A percentile compares a stretch with the other conserved stretches of the same genome.
Evolutionary conservation across 2,888 invertebrate genomes (phyloP).

Genomic region (Melanostoma scalare): DNA sequence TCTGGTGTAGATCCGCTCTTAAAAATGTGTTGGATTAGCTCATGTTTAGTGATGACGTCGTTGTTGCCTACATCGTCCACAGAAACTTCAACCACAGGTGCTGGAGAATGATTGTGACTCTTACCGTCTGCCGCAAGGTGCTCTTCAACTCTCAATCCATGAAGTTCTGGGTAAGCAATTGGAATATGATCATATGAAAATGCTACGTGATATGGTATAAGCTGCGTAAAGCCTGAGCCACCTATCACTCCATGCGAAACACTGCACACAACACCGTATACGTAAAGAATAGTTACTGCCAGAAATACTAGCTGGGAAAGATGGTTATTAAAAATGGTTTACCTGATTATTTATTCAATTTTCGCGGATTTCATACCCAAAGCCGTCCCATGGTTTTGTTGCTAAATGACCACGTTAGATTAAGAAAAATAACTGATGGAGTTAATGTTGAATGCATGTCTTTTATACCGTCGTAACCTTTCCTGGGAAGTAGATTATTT

Average conservation of each 20-base stretch:
- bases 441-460: slow-evolving; percentile 9
- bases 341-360: neutral
- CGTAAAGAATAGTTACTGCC: neutral
- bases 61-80: neutral
- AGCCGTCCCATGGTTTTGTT: slow-evolving; percentile 17
- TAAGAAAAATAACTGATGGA: slow-evolving; percentile 43
- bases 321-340: slow-evolving; percentile 1
- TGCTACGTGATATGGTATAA: slow-evolving; percentile 19
- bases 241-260: slow-evolving; percentile 14
- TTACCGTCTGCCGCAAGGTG: neutral
- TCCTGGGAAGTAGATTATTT: slow-evolving; percentile 13
- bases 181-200: slow-evolving; percentile 20
- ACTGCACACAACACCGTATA: slow-evolving; percentile 2
- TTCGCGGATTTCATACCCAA: slow-evolving; percentile 25
- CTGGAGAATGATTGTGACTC: neutral
- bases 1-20: no score
- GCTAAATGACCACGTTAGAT: slow-evolving; percentile 12
- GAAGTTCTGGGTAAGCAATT: slow-evolving; percentile 16
- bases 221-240: neutral
- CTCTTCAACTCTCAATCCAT: slow-evolving; percentile 16
- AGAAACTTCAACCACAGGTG: neutral
- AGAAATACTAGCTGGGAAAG: slow-evolving; percentile 40
- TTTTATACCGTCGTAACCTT: slow-evolving; percentile 42
- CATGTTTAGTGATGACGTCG: no score
- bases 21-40: no score